Base-by-base conservation (phyloP, 2,888 invertebrate genomes). In the Drosophila leonis region DNA sequence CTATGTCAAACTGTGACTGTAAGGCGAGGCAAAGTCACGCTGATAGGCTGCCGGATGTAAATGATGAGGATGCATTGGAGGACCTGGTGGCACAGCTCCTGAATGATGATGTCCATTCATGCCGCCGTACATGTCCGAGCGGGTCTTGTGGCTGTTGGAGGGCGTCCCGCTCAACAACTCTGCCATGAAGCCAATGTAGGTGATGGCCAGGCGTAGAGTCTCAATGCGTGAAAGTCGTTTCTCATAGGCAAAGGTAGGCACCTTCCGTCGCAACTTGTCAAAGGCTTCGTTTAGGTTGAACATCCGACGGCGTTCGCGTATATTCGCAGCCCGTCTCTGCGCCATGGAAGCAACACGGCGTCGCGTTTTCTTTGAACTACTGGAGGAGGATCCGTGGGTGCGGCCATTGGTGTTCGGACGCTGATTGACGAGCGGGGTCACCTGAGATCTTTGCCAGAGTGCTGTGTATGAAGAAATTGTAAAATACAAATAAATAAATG, bases 181-280 rank as follows among this genome's bases (percentile, higher is more conserved):
- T 35, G 97, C 96, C 98, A 99, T 98, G 93, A 98, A 99, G 74
- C 97, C 96, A 90, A 99, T 99, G 94, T 99, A 99, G 0, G 98
- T 98, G 88, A 98, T 98, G 61, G 98, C 98, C 87, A 99, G 94
- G 0, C 98, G 95, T 0, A 99, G 94, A 0, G 98, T 99, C 93
- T 99, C 98, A 90, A 99, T 98, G 76, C 98, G 95, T 0, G 98
- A 98, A 2, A 99, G 94, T 0, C 98, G 95, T 92, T 98, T 98
- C 93, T 99, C 98, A 92, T 98, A 98, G 0, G 98, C 98, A 90
- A 99, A 99, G 0, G 98, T 98, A 20, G 98, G 98, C 83, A 96
- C 97, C 94, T 98, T 98, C 89, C 98, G 94, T 31, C 98, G 94
- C 46, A 99, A 94, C 91, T 97, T 97, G 91, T 98, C 98, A 90